A percentile compares a stretch with the other conserved stretches of the same genome.
phyloP scores from a whole-genome alignment of 1,140 invertebrate species.

The Drosophila kanapiae region DNA sequence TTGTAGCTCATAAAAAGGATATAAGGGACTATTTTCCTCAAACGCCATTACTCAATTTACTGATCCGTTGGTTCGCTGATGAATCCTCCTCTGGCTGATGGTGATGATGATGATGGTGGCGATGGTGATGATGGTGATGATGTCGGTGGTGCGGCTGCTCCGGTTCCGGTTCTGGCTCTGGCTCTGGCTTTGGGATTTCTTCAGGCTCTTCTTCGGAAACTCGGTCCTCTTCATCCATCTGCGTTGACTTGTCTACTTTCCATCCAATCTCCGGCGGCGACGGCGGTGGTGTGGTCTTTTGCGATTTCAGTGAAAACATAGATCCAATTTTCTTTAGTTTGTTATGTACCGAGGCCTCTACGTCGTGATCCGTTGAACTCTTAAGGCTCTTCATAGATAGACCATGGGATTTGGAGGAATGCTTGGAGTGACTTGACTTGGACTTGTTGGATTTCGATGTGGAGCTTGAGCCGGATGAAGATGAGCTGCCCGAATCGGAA shows the following conservation, averaged over 20 bases:
- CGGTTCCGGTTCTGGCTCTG: neutral
- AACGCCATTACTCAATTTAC: constrained; percentile 61
- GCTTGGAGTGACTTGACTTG: constrained; percentile 60
- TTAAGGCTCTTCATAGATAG: constrained; percentile 72
- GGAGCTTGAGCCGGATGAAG: constrained; percentile 45
- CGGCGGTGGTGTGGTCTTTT: constrained; percentile 51
- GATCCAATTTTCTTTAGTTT: constrained; percentile 77
- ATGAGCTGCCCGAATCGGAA: constrained; percentile 55
- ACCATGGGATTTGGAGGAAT: constrained; percentile 65
- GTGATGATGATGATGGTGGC: constrained; percentile 61
- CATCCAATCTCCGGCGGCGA: constrained; percentile 43
- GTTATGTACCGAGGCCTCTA: constrained; percentile 67
- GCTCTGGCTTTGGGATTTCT: neutral
- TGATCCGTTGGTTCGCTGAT: constrained; percentile 31
- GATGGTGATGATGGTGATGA: constrained; percentile 57
- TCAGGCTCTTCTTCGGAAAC: neutral
- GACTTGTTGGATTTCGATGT: constrained; percentile 63
- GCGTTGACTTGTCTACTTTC: constrained; percentile 67
- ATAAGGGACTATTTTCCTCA: neutral
- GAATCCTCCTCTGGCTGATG: constrained; percentile 22
- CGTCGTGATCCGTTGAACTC: constrained; percentile 51
- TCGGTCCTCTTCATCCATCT: constrained; percentile 44
- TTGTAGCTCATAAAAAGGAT: neutral
- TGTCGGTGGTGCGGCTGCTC: constrained; percentile 1
- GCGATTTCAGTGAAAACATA: constrained; percentile 76